Evolutionary conservation across 2,888 invertebrate genomes (phyloP), one percentile per base, ranked within the genome.

Genomic region (Agrotis ipsilon): DNA sequence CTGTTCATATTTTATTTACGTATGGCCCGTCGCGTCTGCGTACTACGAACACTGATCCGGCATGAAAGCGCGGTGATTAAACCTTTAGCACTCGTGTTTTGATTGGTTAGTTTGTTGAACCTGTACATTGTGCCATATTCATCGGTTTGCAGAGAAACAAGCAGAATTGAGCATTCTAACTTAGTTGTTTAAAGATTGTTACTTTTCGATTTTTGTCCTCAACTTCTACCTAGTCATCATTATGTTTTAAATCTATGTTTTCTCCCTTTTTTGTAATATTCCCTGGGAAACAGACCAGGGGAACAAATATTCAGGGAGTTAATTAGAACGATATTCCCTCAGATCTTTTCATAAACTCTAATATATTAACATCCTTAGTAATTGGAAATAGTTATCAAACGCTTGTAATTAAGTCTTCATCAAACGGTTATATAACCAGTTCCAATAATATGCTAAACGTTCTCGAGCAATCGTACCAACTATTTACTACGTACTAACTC

Each of bases 1-100:
- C 51, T 63, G 54, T 68, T 62, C 74, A 75, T 81, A 77, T 72
- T 72, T 68, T 68, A 77, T 73, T 80, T 71, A 62, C 67, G 79
- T 64, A 51, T 66, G 48, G 11, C 52, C 58, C 18, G 66, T 67
- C 75, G 80, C 75, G 75, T 77, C 75, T 76, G 71, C 71, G 75
- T 81, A 77, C 55, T 64, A 60, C 39, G 51, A 21, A 54, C 64
- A 43, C 48, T 58, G 49, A 69, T 69, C 55, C 21, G 32, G 48
- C 46, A 60, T 51, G 60, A 68, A 52, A 43, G 52, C 57, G 49
- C 48, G 54, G 68, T 73, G 68, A 77, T 65, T 72, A 68, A 60
- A 70, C 63, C 46, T 66, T 72, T 45, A 62, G 45, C 51, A 32
- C 51, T 62, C n/a, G 27, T 46, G 55, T 57, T 64, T 45, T 60